These are phyloP conservation scores for Salminus brasiliensis DNA, from an alignment of 2,113 vertebrate genomes.

Conservation along the genomic window DNA sequence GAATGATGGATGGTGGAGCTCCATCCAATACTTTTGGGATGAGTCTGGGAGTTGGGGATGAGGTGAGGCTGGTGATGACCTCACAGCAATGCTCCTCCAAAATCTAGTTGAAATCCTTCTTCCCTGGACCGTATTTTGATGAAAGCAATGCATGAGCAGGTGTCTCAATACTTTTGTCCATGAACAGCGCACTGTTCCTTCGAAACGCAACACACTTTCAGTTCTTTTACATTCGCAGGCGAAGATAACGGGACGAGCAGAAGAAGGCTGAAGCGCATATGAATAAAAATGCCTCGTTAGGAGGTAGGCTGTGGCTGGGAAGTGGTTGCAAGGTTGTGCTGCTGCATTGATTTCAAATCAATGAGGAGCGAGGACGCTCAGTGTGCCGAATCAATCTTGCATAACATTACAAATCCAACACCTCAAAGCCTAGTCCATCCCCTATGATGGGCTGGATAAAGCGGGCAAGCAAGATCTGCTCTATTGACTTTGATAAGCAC, in stretches of 20 bases:
- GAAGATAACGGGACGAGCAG: constrained; percentile 28
- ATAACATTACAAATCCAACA: constrained; percentile 41
- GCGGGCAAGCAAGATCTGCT: neutral
- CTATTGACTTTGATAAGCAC: neutral
- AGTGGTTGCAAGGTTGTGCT: constrained; percentile 47
- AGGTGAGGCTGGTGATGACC: too few species aligned
- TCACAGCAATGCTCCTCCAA: too few species aligned
- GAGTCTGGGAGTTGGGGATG: too few species aligned
- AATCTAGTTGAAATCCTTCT: too few species aligned
- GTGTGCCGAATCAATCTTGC: constrained; percentile 49
- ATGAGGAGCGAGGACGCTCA: constrained; percentile 30
- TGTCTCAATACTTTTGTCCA: too few species aligned
- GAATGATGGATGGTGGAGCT: too few species aligned
- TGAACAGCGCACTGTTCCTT: constrained; percentile 19
- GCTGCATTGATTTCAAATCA: constrained; percentile 55
- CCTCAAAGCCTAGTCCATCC: constrained; percentile 22
- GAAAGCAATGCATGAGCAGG: too few species aligned
- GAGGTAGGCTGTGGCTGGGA: constrained; percentile 53
- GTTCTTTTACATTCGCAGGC: constrained; percentile 20
- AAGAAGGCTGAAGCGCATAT: constrained; percentile 25
- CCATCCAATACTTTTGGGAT: too few species aligned
- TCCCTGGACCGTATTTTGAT: too few species aligned
- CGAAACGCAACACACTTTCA: constrained; percentile 17
- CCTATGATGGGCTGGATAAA: constrained; percentile 17
- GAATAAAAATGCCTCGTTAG: constrained; percentile 54